Conservation (phyloP, 2,888 invertebrate species). For the Ophion ventricosus region DNA sequence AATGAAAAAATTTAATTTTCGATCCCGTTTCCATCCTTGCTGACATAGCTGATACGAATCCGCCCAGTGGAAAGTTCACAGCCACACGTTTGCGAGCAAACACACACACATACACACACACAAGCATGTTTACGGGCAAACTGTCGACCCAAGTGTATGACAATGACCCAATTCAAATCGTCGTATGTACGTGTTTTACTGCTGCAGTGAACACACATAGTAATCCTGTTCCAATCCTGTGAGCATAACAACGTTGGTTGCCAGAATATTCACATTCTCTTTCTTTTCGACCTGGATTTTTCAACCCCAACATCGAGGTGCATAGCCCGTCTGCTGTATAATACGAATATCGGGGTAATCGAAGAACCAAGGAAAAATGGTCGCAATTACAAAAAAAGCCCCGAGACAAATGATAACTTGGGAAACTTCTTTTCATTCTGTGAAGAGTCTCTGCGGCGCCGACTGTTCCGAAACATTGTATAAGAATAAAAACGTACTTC, state of each 20-base stretch:
- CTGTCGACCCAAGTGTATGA: constrained; percentile 52
- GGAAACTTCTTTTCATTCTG: constrained; percentile 7
- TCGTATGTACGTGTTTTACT: constrained; percentile 28
- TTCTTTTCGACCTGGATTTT: constrained; percentile 45
- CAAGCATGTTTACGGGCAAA: constrained; percentile 21
- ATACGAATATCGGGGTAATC: background rate
- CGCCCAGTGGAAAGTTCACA: constrained; percentile 43
- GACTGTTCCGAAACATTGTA: constrained; percentile 27
- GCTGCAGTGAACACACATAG: constrained; percentile 44
- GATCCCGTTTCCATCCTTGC: constrained; percentile 30
- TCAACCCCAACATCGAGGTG: constrained; percentile 12
- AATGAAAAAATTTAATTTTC: constrained; percentile 27
- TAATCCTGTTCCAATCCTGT: constrained; percentile 39
- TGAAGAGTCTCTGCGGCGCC: constrained; percentile 6
- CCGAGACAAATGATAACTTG: constrained; percentile 25
- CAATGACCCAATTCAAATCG: constrained; percentile 65
- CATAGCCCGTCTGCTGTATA: constrained; percentile 1
- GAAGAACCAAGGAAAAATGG: background rate
- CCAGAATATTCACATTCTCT: constrained; percentile 57
- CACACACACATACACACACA: background rate
- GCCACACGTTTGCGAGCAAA: constrained; percentile 11
- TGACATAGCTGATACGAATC: constrained; percentile 50
- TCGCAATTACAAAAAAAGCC: background rate
- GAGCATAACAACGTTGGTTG: constrained; percentile 60
- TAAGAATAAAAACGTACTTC: constrained; percentile 10